Base-by-base conservation (phyloP, 2,797 vertebrate species). In the Acanthurus lineatus region DNA sequence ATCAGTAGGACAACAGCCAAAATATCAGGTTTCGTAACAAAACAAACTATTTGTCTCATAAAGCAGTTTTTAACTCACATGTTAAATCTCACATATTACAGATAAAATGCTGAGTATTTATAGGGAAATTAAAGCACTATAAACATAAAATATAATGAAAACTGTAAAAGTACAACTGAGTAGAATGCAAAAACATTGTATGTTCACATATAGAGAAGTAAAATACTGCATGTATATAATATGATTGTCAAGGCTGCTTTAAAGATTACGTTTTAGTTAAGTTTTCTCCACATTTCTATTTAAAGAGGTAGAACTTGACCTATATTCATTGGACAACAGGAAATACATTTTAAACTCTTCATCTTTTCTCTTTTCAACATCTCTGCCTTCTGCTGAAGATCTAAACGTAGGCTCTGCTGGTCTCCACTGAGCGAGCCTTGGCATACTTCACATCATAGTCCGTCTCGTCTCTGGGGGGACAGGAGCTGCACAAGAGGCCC, bases 401-500 rank as follows among this genome's bases (percentile, higher is more conserved):
- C 88, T 85, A 95, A 19, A 95, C 94, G 16, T 94, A 94, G 22
- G 83, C 89, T 75, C 61, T 93, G 85, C 76, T 90, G 83, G 59
- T 92, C 0, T 80, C 58, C 19, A 42, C 42, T 48, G 94, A 93
- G 16, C 57, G 86, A 59, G 93, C 81, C 35, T 91, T 91, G 49
- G 86, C 6, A 58, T 95, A 95, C 73, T 84, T 92, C 20, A 89
- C 81, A 12, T 84, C 42, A 5, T 90, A 91, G 20, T 58, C 0
- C 0, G 60, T 65, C 6, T 84, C 83, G 0, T 92, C 68, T 0
- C 56, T 81, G 6, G 85, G 76, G 9, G 88, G 91, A 66, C 94
- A 95, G 32, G 91, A 89, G 88, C 90, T 92, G 76, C 94, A 99
- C 14, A 99, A 96, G 62, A 99, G 91, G 0, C 57, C 95, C 0